phyloP scores from a whole-genome alignment of 2,113 vertebrate species.

The Aspiorhynchus laticeps region DNA sequence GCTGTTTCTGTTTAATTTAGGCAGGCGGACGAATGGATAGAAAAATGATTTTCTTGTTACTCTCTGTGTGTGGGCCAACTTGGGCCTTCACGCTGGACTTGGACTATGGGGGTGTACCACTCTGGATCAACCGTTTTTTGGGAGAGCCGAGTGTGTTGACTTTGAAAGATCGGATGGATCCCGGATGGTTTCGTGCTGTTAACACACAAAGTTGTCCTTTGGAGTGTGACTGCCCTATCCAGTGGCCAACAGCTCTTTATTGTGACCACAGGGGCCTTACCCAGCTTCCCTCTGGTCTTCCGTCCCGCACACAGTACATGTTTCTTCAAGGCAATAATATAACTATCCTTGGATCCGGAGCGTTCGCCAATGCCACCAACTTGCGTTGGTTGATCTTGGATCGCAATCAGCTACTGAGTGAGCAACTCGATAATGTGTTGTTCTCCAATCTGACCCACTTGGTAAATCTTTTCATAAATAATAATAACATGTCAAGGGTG shows the following conservation, averaged over 20 bases:
- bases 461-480: constrained; percentile 74
- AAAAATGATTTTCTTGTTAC: constrained; percentile 47
- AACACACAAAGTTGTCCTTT: constrained; percentile 68
- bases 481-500: constrained; percentile 71
- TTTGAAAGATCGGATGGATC: constrained; percentile 70
- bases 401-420: constrained; percentile 69
- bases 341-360: constrained; percentile 59
- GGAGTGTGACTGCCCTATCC: constrained; percentile 77
- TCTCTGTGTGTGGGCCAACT: constrained; percentile 48
- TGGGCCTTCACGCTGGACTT: constrained; percentile 52
- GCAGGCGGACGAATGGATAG: constrained; percentile 38
- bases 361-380: constrained; percentile 66
- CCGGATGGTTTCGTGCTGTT: constrained; percentile 67
- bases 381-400: constrained; percentile 78
- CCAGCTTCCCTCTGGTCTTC: constrained; percentile 63
- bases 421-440: constrained; percentile 50
- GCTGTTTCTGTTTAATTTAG: constrained; percentile 41
- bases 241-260: constrained; percentile 78
- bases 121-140: constrained; percentile 74
- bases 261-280: constrained; percentile 71
- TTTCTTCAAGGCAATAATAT: constrained; percentile 77
- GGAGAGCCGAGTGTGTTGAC: constrained; percentile 78
- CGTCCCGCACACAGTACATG: constrained; percentile 70
- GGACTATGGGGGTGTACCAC: constrained; percentile 76
- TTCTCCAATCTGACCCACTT: constrained; percentile 70